Conservation (phyloP, 2,113 vertebrate species). For the Lathamus discolor region DNA sequence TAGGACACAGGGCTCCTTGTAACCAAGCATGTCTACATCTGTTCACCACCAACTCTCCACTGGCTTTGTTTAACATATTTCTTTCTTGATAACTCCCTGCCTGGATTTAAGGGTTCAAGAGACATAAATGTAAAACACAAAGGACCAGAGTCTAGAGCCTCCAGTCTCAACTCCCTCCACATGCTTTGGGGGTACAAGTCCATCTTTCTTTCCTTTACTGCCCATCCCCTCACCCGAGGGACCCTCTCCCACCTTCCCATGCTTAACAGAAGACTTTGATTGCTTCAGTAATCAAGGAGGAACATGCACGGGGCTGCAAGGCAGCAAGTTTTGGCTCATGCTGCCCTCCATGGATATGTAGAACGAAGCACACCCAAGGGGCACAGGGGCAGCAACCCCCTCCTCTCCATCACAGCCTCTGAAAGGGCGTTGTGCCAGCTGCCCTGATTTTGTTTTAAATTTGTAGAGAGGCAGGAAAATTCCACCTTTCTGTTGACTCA, state of each 20-base stretch:
- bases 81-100: not conserved
- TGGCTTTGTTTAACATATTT: not conserved
- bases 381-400: not conserved
- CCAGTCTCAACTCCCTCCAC: not conserved
- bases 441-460: conserved; percentile 11
- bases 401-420: not conserved
- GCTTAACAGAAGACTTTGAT: not conserved
- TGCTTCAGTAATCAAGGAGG: not conserved
- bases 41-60: not conserved
- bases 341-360: not conserved
- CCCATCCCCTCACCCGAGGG: not conserved
- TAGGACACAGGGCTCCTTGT: not conserved
- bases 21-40: fast-evolving
- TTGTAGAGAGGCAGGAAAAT: conserved; percentile 28
- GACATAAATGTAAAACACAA: not conserved
- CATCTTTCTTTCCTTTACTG: not conserved
- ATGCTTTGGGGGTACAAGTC: not conserved
- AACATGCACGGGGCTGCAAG: not conserved
- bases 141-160: not conserved
- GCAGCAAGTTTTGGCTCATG: not conserved
- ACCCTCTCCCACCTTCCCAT: not conserved
- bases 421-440: not conserved
- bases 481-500: not conserved
- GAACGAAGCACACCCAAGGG: fast-evolving
- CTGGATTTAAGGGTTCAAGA: not conserved